Conservation (phyloP, 2,888 invertebrate species). For the Ectemnius cavifrons region DNA sequence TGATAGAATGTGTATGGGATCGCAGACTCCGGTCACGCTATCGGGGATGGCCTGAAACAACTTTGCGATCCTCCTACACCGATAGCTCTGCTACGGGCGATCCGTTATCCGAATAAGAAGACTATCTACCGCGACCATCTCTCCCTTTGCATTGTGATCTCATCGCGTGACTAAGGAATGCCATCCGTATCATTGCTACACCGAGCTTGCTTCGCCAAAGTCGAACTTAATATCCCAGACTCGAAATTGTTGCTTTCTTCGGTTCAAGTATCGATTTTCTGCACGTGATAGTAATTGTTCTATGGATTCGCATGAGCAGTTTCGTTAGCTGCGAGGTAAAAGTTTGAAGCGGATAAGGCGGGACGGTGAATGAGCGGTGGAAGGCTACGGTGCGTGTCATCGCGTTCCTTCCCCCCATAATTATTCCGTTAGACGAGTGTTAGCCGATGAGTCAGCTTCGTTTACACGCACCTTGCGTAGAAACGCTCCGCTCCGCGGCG, state of each 20-base stretch:
- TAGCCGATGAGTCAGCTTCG: constrained; percentile 34
- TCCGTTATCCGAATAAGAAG: constrained; percentile 10
- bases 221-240: no score
- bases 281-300: no score
- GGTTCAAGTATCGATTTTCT: no score
- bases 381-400: not conserved
- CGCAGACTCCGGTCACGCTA: not conserved
- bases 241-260: no score
- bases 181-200: no score
- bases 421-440: constrained; percentile 41
- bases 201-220: no score
- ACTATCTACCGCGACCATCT: not conserved
- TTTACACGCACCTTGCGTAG: constrained; percentile 31
- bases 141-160: constrained; percentile 6
- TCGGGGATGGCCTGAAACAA: not conserved
- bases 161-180: no score
- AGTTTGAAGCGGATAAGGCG: not conserved
- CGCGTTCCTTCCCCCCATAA: constrained; percentile 15
- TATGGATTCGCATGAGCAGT: no score
- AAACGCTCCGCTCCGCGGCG: not conserved
- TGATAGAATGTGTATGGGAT: no score
- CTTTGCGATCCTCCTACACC: not conserved
- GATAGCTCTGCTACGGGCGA: not conserved
- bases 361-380: not conserved
- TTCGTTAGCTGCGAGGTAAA: no score